phyloP scores from a whole-genome alignment of 30 jellyfish, hydroid and myxozoan genomes.

The Aurelia coerulea region DNA sequence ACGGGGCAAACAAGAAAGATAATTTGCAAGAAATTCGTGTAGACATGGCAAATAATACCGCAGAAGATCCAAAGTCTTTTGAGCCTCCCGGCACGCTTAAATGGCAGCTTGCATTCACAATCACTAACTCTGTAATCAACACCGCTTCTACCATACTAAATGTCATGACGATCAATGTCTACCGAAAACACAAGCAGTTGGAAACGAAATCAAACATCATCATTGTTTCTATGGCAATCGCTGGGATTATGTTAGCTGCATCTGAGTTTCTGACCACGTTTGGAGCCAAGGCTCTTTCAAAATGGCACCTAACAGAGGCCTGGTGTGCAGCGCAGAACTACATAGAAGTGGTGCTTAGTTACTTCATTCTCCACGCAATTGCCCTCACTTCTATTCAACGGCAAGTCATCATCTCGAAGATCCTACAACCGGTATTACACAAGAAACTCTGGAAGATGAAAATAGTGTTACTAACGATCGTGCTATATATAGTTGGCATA shows the following conservation, averaged over 20 bases:
- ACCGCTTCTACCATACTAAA: conserved; percentile 3
- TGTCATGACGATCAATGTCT: conserved; percentile 12
- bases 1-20: too few species aligned
- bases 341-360: conserved; percentile 20
- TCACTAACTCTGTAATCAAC: conserved; percentile 1
- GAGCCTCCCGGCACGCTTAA: background rate
- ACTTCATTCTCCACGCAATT: conserved; percentile 28
- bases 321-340: conserved; percentile 28
- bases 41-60: background rate
- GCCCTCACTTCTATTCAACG: conserved; percentile 45
- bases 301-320: background rate
- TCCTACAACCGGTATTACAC: conserved; percentile 29
- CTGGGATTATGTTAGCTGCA: conserved; percentile 17
- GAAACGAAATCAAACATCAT: conserved; percentile 33
- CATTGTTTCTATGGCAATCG: conserved; percentile 30
- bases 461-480: background rate
- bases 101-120: background rate
- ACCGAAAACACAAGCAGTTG: conserved; percentile 16
- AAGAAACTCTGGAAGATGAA: conserved; percentile 24
- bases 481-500: background rate
- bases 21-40: too few species aligned
- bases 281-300: background rate
- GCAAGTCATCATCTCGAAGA: conserved; percentile 19
- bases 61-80: background rate
- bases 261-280: conserved; percentile 18